Conservation (phyloP, 2,113 vertebrate genomes). For the Petromus typicus region DNA sequence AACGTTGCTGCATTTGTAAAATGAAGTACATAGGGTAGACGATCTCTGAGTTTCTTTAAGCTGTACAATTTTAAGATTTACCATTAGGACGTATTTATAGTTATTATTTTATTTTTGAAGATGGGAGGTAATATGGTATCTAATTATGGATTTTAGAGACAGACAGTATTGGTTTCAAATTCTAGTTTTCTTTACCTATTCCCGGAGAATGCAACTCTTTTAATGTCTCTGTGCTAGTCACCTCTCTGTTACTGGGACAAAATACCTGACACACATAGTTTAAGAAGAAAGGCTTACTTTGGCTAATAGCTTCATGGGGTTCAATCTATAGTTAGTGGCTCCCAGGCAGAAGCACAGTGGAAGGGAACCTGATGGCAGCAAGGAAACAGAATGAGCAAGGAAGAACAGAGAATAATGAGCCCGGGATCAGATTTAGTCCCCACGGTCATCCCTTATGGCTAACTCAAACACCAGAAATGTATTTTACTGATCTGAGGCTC, state of each 20-base stretch:
- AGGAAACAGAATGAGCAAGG: neutral
- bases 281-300: neutral
- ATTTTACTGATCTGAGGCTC: neutral
- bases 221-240: neutral
- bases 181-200: neutral
- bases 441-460: neutral
- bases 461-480: neutral
- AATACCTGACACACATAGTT: neutral
- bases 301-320: neutral
- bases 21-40: neutral
- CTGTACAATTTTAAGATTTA: slow-evolving; percentile 46
- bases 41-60: slow-evolving; percentile 27
- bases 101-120: neutral
- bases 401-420: neutral
- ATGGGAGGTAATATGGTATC: neutral
- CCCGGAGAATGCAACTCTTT: neutral
- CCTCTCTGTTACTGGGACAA: neutral
- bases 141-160: neutral
- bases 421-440: neutral
- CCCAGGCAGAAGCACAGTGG: neutral
- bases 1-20: neutral
- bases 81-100: slow-evolving; percentile 14
- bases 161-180: slow-evolving; percentile 19
- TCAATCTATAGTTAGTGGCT: neutral
- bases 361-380: neutral